Base-by-base conservation (phyloP, 2,797 vertebrate species). In the Eulemur albifrons region DNA sequence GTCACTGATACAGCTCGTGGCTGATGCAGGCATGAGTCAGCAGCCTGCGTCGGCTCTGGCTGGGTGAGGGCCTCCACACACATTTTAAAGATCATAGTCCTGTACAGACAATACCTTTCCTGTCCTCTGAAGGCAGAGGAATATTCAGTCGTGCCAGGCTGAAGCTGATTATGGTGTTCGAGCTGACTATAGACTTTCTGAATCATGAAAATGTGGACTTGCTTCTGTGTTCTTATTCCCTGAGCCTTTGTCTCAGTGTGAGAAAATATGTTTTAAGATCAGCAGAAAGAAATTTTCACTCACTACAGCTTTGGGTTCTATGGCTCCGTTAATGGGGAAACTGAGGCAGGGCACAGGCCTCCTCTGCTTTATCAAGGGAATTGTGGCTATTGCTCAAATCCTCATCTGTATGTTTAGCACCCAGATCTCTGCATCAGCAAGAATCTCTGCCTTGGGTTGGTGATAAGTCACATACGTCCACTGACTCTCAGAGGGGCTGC, bases 151-250 rank as follows among this genome's bases (percentile, higher is more conserved):
- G n/a, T 82, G 38, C 52, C 50, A 67, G 45, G 35, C 90, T 43
- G 21, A 9, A 72, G 69, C 76, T 0, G 8, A 82, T 48, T 40
- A 48, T 25, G 38, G 50, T 43, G 35, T 65, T 82, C 35, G 72
- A 88, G 52, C 43, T 70, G 90, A 76, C 87, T 65, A 2, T 3
- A 88, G 88, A 65, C 43, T 40, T 82, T 83, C 50, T 72, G 65
- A 96, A 86, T 70, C 70, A 59, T 2, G 57, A 69, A 57, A 80
- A 73, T 9, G 23, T n/a, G 69, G 40, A n/a, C 3, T 35, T 73
- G n/a, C 72, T 93, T 85, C 57, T n/a, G 25, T 87, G 57, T 93
- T 69, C 35, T 93, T 57, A 9, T 93, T 91, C 80, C 52, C 92
- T 57, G 57, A 83, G 69, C 13, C 86, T 85, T 57, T 82, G 83